Evolutionary conservation across 2,797 vertebrate species (phyloP).

Genomic region (Coregonus sp.): DNA sequence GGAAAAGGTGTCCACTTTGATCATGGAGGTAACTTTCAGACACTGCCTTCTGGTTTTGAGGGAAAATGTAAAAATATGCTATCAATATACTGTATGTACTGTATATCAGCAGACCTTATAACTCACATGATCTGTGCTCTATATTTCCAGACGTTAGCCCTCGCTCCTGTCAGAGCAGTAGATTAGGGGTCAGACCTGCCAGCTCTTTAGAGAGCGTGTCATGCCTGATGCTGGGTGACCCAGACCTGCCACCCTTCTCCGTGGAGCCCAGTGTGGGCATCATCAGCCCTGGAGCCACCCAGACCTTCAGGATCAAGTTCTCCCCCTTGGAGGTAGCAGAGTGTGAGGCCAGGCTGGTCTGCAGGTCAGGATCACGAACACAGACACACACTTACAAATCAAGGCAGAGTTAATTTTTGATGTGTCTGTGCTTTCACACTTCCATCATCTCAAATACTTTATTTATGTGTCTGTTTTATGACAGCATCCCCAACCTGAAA

Average conservation of each 20-base stretch:
- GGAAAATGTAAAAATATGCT: neutral
- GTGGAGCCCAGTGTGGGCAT: constrained; percentile 77
- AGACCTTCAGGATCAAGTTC: constrained; percentile 80
- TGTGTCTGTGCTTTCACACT: neutral
- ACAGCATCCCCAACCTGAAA: constrained; percentile 83
- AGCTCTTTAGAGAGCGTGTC: constrained; percentile 49
- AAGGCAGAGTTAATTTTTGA: neutral
- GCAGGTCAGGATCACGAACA: constrained; percentile 77
- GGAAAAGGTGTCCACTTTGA: constrained; percentile 39
- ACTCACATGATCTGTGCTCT: constrained; percentile 2
- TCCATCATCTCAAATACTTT: neutral
- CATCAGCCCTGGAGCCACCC: constrained; percentile 68
- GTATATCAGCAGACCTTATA: neutral
- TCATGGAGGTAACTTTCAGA: constrained; percentile 53
- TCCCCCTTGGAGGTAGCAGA: constrained; percentile 75
- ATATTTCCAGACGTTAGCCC: constrained; percentile 33
- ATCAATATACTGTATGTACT: neutral
- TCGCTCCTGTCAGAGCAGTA: constrained; percentile 41
- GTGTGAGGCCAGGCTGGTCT: constrained; percentile 79
- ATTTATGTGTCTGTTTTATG: constrained; percentile 21
- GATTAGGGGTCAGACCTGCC: constrained; percentile 28
- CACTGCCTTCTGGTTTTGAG: neutral
- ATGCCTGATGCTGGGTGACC: constrained; percentile 38
- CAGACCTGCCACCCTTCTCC: constrained; percentile 61
- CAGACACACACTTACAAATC: neutral